Conservation (phyloP, 2,113 vertebrate genomes). For the Anguilla rostrata region DNA sequence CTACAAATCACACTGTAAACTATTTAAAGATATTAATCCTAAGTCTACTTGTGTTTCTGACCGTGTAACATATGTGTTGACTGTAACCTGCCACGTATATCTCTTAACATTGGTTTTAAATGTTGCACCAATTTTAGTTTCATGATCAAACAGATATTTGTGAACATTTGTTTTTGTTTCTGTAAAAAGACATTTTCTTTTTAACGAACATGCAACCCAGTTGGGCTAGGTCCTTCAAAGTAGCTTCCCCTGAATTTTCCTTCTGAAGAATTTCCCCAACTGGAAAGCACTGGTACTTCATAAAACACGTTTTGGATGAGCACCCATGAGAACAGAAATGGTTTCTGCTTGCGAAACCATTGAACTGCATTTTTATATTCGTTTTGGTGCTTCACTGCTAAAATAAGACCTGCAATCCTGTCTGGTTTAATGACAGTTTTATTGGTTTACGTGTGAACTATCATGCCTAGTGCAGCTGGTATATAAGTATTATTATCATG, state of each 20-base stretch:
- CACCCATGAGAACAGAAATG: background rate
- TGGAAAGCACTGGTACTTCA: background rate
- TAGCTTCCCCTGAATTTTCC: background rate
- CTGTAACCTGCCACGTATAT: too few relatives aligned
- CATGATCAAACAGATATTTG: background rate
- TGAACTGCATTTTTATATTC: background rate
- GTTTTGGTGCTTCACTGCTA: background rate
- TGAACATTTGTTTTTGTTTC: background rate
- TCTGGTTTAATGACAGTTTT: constrained; percentile 14
- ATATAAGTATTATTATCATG: background rate
- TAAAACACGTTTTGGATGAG: background rate
- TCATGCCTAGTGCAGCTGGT: background rate
- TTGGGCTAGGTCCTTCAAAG: background rate
- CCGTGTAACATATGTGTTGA: too few relatives aligned
- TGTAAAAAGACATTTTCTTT: background rate
- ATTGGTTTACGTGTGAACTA: background rate
- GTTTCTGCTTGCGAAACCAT: background rate
- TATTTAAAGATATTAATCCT: too few relatives aligned
- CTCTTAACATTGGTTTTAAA: background rate
- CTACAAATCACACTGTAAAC: too few relatives aligned
- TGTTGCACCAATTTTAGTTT: background rate
- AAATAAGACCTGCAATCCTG: constrained; percentile 1
- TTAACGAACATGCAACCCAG: background rate
- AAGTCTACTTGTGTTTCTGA: too few relatives aligned
- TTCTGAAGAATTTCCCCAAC: background rate